Base-by-base conservation (phyloP, 2,888 invertebrate species). In the Acanthosepion esculentum region DNA sequence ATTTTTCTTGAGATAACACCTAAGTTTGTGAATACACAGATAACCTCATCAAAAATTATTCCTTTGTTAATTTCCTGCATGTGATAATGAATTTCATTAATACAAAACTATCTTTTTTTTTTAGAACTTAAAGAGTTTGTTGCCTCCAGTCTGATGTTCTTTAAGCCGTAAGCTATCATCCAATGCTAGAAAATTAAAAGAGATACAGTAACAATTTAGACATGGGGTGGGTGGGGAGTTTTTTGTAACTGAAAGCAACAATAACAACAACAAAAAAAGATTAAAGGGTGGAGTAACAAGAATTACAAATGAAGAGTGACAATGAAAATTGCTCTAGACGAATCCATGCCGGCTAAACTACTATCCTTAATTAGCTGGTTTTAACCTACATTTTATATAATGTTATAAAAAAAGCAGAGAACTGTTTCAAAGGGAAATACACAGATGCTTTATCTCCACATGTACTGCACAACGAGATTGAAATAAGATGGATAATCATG, bases 211-310 rank as follows among this genome's bases (percentile, higher is more conserved):
- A 78, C n/a, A n/a, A 15, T 78, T n/a, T n/a, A 15, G 78, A 33
- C 33, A 53, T 15, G 55, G 15, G 55, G n/a, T n/a, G n/a, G 55
- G 59, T 6, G 59, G 78, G n/a, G 18, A 0, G 78, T n/a, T 78
- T 78, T 78, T 78, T 78, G n/a, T 78, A 18, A 78, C 10, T 78
- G 33, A 55, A 15, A 29, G 7, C 8, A n/a, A 78, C 23, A 64
- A 64, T 4, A 78, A n/a, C n/a, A n/a, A 78, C 3, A n/a, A n/a
- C 10, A 33, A 33, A 78, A 78, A 78, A n/a, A n/a, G 78, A 78
- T 78, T 78, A 78, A n/a, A n/a, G 78, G 78, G 78, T 78, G 78
- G 78, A 78, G 78, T 78, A 78, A 78, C 12, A 78, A 78, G 78
- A 78, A 33, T 78, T 78, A 78, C n/a, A 78, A 78, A 33, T 78